Base-by-base conservation (phyloP, 2,113 vertebrate species). In the Sisor rabdophorus region DNA sequence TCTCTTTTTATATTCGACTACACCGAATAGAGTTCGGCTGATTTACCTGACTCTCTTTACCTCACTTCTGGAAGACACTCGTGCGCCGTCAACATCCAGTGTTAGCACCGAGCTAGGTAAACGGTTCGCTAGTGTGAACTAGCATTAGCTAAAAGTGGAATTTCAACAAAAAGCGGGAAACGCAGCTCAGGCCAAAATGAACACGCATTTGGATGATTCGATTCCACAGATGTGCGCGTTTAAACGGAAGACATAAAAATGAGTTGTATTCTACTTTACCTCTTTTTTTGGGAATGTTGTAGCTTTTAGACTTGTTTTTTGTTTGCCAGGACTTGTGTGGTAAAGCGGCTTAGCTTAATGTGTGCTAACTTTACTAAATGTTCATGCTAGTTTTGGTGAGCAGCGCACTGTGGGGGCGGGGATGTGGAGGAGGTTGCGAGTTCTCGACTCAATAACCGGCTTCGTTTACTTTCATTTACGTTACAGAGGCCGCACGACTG, bases 361-460 rank as follows among this genome's bases (percentile, higher is more conserved):
- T 73, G 80, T 77, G 82, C 71, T 84, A 80, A 85, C 81, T 83
- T 84, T 71, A 85, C 85, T 81, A 72, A 80, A 59, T 67, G 78
- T 83, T 86, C 86, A 87, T 88, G 85, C 86, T 91, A 90, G 88
- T 91, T 91, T 89, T 81, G 83, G 84, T 87, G 84, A 89, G 87
- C 82, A 72, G 76, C 64, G 79, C 74, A 19, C 32, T 76, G 40
- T 44, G 84, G 84, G 90, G 91, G 91, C 90, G 90, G 90, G 83
- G 91, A 88, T 79, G 82, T 79, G 76, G 64, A 65, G 74, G 78
- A 79, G 82, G 80, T 77, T 69, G 68, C 19, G 40, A 44, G 44
- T n/a, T 9, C n/a, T 3, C 12, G 47, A 22, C 36, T 65, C 44
- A 48, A 48, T 5, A 26, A 67, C n/a, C 2, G 13, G 7, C 6